A percentile compares a stretch with the other conserved stretches of the same genome.
Conservation (phyloP, 1,140 invertebrate genomes). For the Musca domestica region DNA sequence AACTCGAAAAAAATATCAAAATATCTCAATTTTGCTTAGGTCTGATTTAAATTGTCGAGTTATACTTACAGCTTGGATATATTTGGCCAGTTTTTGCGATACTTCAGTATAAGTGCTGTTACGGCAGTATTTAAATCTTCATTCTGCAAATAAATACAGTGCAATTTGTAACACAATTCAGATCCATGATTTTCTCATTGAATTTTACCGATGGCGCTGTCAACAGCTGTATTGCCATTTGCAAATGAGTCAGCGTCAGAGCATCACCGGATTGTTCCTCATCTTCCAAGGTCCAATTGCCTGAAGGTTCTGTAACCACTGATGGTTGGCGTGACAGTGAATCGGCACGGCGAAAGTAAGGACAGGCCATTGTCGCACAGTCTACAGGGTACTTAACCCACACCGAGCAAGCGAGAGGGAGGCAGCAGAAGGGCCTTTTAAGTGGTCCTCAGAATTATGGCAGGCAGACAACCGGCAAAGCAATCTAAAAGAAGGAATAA, state of each 20-base stretch:
- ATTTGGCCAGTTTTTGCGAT: constrained; percentile 49
- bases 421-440: not conserved
- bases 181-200: not conserved
- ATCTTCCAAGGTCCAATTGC: constrained; percentile 47
- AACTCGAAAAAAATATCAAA: no score
- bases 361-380: constrained; percentile 46
- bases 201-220: constrained; percentile 58
- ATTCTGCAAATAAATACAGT: constrained; percentile 31
- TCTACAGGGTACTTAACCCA: constrained; percentile 7
- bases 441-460: not conserved
- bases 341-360: constrained; percentile 49
- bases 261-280: constrained; percentile 49
- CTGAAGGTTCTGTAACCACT: constrained; percentile 41
- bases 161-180: not conserved
- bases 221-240: constrained; percentile 60
- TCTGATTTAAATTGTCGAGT: no score
- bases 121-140: constrained; percentile 51
- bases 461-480: not conserved
- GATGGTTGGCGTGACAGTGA: constrained; percentile 48
- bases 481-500: constrained; percentile 7
- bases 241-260: constrained; percentile 57
- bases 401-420: no score
- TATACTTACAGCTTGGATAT: constrained; percentile 48
- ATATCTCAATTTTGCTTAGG: no score
- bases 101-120: constrained; percentile 46